Evolutionary conservation across 2,888 invertebrate species (phyloP), one percentile per base, ranked within the genome.

Genomic region (Tortricodes alternella): DNA sequence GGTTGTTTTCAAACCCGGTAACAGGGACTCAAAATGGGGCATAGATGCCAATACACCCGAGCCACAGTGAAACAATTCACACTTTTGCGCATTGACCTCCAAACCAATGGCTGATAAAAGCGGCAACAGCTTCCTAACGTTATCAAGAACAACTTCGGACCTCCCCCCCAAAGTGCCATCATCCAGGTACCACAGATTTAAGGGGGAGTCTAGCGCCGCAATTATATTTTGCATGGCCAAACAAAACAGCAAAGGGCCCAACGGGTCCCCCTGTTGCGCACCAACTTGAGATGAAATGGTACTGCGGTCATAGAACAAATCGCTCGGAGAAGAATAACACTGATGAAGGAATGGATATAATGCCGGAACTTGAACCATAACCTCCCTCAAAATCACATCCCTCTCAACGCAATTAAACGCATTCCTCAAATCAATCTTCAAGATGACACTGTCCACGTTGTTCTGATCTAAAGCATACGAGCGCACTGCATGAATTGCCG

Each of bases 321-420:
- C 19, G 15, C 8, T 21, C 6, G 32, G 11, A 7, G 21, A 1
- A 8, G 32, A 8, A 8, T 38, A 37, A 8, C 11, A 18, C 18
- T 44, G 46, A 8, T 16, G 18, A 2, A 39, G n/a, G 3, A 53
- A 53, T 8, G 46, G 53, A 29, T 38, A 46, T 2, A 53, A 8
- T 8, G 23, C 27, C 8, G 34, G 34, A 2, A 23, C 21, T 1
- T 13, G 19, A 1, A 46, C 46, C 0, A 18, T 4, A 3, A 27
- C 41, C n/a, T 55, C 35, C 3, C 24, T 21, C 9, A 56, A 15
- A 3, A 56, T 8, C 5, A 37, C 38, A 15, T 49, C 49, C 35
- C 49, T 50, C 8, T 56, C 56, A 0, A 50, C 11, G 1, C 19
- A 8, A 29, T 49, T 56, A n/a, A 56, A 56, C 0, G 44, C 56